Evolutionary conservation across 1,140 invertebrate genomes (phyloP), one percentile per base, ranked within the genome.

Genomic region (Amyelois transitella): DNA sequence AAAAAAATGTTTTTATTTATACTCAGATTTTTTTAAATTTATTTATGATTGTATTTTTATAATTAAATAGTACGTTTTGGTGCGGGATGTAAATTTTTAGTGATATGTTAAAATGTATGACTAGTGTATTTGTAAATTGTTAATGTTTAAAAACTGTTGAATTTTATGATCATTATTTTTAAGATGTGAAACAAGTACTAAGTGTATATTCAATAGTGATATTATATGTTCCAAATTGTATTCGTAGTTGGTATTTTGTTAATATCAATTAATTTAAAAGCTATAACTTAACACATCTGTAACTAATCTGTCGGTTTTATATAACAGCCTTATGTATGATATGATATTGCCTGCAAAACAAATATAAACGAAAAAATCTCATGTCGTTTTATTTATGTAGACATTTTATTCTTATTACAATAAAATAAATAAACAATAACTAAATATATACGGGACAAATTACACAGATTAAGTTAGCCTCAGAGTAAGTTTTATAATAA

Each of bases 271-370:
- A 21, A 48, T 48, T 48, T 48, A n/a, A 20, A 19, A 21, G 21
- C 45, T 21, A 21, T 48, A 48, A 21, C 10, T 21, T 17, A 38
- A 48, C 20, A 48, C 18, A 45, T 45, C 19, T 45, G 53, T 55
- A 55, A 50, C 28, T 48, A 55, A 19, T 54, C 45, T 50, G 64
- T 55, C 59, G 61, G 51, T 53, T 62, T 62, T 60, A 63, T 53
- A 62, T 67, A 75, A 63, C 56, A 55, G 73, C 70, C 70, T 69
- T 58, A 62, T 60, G 43, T 60, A 67, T 73, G 73, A 38, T 76
- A 76, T 69, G 53, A 67, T 69, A 71, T 63, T 71, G 73, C 70
- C 73, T 71, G 67, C 66, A 22, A 71, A 70, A 71, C 62, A 71
- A 69, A 64, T 66, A 72, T 73, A 69, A 66, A 72, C 62, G 45